A percentile compares a stretch with the other conserved stretches of the same genome.
These are phyloP conservation scores for Hesperophylax magnus DNA, from an alignment of 1,140 invertebrate genomes.

Conservation along the genomic window DNA sequence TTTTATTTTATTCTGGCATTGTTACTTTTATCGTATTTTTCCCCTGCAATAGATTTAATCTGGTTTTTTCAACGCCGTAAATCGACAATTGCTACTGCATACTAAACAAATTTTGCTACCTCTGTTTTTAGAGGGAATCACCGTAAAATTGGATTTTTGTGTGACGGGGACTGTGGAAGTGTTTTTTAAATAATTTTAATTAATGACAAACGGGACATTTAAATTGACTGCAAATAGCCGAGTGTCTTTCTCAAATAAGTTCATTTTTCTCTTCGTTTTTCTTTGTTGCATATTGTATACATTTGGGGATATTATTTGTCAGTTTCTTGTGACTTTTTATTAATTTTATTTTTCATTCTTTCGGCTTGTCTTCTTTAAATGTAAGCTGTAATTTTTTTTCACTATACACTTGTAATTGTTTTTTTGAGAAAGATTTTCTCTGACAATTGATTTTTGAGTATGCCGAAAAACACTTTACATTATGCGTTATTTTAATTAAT, in stretches of 20 bases:
- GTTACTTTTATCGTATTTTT: slow-evolving; percentile 16
- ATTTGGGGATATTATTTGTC: no score
- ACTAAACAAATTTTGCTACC: background rate
- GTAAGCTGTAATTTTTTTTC: background rate
- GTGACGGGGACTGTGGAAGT: background rate
- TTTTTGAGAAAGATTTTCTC: slow-evolving; percentile 18
- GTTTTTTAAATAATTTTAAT: background rate
- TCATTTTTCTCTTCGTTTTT: no score
- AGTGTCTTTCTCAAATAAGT: no score
- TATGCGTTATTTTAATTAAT: no score
- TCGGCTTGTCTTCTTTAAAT: background rate
- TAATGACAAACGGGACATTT: background rate
- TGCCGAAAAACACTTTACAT: background rate
- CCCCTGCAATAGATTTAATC: slow-evolving; percentile 5
- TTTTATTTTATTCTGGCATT: slow-evolving; percentile 2
- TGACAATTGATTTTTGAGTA: background rate
- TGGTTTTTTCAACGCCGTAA: slow-evolving; percentile 1
- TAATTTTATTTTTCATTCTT: background rate
- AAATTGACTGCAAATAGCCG: no score
- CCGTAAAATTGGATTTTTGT: background rate
- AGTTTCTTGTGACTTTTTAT: no score
- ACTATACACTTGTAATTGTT: background rate
- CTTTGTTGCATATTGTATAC: no score
- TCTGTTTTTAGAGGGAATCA: background rate
- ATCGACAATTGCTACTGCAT: slow-evolving; percentile 14